A percentile compares a stretch with the other conserved stretches of the same genome.
These are phyloP conservation scores for Microcebus murinus DNA, from an alignment of 2,113 vertebrate genomes.

Conservation along the genomic window DNA sequence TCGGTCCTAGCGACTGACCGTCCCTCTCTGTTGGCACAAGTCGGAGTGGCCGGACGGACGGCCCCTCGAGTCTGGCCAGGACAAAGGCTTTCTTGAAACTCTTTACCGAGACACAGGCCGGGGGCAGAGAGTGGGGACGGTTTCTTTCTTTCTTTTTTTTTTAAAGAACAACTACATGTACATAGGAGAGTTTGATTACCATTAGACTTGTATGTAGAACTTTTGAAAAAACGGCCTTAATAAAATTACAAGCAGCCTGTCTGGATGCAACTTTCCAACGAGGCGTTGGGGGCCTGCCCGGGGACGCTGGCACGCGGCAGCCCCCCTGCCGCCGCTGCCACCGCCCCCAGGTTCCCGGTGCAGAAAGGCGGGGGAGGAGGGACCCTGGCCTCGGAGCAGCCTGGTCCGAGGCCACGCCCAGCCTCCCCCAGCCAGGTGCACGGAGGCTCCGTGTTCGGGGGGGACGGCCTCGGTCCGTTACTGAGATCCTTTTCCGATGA, in stretches of 20 bases:
- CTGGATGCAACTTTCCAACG: slow-evolving; percentile 54
- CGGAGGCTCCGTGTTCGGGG: neutral
- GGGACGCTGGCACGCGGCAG: neutral
- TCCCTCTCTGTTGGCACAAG: neutral
- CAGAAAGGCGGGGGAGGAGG: neutral
- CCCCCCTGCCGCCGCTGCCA: neutral
- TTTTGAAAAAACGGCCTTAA: slow-evolving; percentile 85
- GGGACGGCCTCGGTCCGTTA: neutral
- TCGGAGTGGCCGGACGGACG: neutral
- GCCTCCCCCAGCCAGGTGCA: neutral
- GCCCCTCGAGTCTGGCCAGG: neutral
- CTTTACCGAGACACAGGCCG: neutral
- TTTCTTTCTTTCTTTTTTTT: slow-evolving; percentile 34
- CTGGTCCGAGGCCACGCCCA: rapidly evolving
- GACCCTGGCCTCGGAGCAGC: rapidly evolving
- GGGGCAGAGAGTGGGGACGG: neutral
- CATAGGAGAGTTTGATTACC: slow-evolving; percentile 73
- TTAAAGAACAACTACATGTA: slow-evolving; percentile 49
- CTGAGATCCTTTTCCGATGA: neutral
- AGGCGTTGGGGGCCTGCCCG: neutral
- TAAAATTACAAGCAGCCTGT: slow-evolving; percentile 47
- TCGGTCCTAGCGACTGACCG: neutral
- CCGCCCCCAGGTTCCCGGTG: neutral
- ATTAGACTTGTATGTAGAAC: slow-evolving; percentile 76
- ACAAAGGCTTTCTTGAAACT: neutral